Evolutionary conservation across 2,888 invertebrate species (phyloP), one percentile per base, ranked within the genome.

Genomic region (Ophraella communa): DNA sequence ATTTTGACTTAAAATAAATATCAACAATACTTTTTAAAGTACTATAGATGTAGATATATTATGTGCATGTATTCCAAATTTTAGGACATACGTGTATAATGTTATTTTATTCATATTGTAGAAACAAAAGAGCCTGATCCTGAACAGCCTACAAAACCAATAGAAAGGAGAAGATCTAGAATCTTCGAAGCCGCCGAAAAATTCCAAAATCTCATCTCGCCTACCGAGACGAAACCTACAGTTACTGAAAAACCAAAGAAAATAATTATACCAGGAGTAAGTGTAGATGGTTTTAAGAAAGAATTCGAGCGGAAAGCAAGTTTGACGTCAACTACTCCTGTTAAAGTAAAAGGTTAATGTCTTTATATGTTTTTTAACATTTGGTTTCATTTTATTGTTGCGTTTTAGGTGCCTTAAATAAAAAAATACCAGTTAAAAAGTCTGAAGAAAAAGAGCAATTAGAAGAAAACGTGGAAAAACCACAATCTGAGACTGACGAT

Each of bases 201-300:
- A 77, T 89, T 90, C 77, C 88, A 88, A 76, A 88, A 86, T 67
- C 81, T 86, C 78, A 81, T 82, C 17, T 71, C 78, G 1, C 78
- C 80, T 4, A 77, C 74, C 8, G 82, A 81, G 62, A 70, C 75
- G 17, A 81, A 80, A 74, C 68, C 78, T 8, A 57, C 71, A 20
- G 62, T 74, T 8, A 68, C 72, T 7, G 83, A 83, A 53, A 92
- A 92, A 78, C 90, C 90, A 33, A 93, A 92, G 81, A 94, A 93
- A 81, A 85, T 93, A 55, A 88, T 92, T 70, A 91, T 94, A 77
- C 91, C 93, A 51, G 75, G 87, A 17, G 92, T 93, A 14, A 94
- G 91, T 79, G 94, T 95, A 1, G 93, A 92, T 57, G 94, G 91
- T 77, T 94, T 92, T 73, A 94, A 94, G 74, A 91, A 91, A 74